Conservation (phyloP, 2,888 invertebrate species). For the Chloromyia formosa region DNA sequence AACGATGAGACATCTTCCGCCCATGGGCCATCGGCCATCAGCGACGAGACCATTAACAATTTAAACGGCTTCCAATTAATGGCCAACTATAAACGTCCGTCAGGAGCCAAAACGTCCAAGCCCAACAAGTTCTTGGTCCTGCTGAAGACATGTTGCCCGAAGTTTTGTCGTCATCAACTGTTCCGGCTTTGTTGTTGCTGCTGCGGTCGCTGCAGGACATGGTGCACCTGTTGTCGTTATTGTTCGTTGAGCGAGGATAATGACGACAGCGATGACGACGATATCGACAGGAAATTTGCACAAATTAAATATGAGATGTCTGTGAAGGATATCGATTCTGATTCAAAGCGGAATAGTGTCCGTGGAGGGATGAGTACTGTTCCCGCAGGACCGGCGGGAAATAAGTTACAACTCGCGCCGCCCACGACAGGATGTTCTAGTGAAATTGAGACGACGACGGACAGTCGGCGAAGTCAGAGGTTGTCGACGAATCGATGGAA, state of each 20-base stretch:
- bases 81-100: constrained; percentile 13
- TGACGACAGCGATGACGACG: constrained; percentile 56
- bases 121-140: constrained; percentile 50
- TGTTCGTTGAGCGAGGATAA: constrained; percentile 31
- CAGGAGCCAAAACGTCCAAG: constrained; percentile 45
- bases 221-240: constrained; percentile 42
- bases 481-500: constrained; percentile 54
- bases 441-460: neutral
- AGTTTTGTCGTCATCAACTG: constrained; percentile 46
- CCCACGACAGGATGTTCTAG: too few relatives aligned
- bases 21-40: neutral
- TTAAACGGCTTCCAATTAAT: constrained; percentile 38
- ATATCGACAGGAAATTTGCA: constrained; percentile 60
- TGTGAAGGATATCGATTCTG: constrained; percentile 53
- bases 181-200: constrained; percentile 51
- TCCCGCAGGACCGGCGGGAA: too few relatives aligned
- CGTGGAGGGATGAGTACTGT: too few relatives aligned
- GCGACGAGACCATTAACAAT: constrained; percentile 42
- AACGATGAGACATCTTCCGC: constrained; percentile 43
- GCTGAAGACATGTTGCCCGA: constrained; percentile 19
- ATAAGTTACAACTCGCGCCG: too few relatives aligned
- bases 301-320: constrained; percentile 59
- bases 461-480: neutral
- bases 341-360: constrained; percentile 4
- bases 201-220: constrained; percentile 46